These are phyloP conservation scores for Gulo gulo DNA, from an alignment of 2,113 vertebrate species.

Conservation along the genomic window DNA sequence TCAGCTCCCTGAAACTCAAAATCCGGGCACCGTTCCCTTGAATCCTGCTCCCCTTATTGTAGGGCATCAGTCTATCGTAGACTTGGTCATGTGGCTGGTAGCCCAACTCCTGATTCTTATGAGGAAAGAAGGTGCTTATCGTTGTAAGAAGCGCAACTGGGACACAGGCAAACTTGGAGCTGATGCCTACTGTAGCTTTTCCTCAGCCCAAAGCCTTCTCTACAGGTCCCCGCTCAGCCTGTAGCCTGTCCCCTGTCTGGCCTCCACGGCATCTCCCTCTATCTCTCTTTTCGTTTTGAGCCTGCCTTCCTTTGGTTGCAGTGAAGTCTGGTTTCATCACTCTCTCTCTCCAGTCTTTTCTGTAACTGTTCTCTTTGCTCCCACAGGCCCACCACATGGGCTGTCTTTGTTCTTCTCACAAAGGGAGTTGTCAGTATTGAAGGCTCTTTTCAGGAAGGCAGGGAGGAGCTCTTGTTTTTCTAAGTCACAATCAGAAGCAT, in stretches of 20 bases:
- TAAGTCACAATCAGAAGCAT: conserved; percentile 49
- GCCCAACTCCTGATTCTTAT: neutral
- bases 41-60: neutral
- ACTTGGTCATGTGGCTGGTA: neutral
- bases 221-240: neutral
- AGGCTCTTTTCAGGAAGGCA: conserved; percentile 35
- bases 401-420: conserved; percentile 58
- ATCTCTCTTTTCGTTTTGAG: neutral
- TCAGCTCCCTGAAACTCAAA: neutral
- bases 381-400: neutral
- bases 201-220: neutral
- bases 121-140: neutral
- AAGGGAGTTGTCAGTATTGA: conserved; percentile 44
- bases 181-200: neutral
- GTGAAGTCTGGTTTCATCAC: neutral
- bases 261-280: neutral
- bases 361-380: neutral
- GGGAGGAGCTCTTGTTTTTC: conserved; percentile 48
- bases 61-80: neutral
- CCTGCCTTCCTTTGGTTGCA: neutral
- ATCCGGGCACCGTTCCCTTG: neutral
- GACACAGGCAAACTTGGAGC: neutral
- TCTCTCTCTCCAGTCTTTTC: neutral
- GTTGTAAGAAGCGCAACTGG: neutral
- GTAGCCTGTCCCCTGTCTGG: rapidly evolving